These are phyloP conservation scores for Lepidostoma basale DNA, from an alignment of 1,140 invertebrate species.

Conservation along the genomic window DNA sequence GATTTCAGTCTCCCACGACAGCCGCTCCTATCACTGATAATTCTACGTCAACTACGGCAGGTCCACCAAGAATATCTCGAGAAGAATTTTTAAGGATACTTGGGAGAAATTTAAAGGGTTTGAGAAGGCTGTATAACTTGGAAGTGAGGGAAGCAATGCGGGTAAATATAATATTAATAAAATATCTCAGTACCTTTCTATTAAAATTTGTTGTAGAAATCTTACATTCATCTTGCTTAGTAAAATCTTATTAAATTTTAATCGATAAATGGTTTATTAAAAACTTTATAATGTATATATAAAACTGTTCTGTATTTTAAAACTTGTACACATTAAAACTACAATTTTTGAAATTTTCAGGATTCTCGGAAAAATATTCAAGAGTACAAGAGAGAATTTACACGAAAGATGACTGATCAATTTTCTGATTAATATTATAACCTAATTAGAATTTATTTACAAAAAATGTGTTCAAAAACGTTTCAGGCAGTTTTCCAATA, in stretches of 20 bases:
- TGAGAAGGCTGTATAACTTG: conserved; percentile 54
- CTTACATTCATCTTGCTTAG: too few species aligned
- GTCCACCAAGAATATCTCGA: conserved; percentile 55
- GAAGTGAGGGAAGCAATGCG: conserved; percentile 47
- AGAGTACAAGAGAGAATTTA: conserved; percentile 42
- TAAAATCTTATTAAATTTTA: too few species aligned
- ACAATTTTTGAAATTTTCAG: conserved; percentile 32
- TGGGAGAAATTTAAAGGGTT: conserved; percentile 57
- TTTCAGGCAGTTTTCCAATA: too few species aligned
- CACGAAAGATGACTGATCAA: conserved; percentile 40
- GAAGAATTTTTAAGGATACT: conserved; percentile 56
- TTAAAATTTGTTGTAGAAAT: too few species aligned
- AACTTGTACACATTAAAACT: too few species aligned
- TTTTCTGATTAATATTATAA: conserved; percentile 40
- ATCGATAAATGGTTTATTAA: too few species aligned
- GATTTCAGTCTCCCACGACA: conserved; percentile 34
- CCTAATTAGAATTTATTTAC: too few species aligned
- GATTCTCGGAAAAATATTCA: conserved; percentile 43
- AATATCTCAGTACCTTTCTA: too few species aligned
- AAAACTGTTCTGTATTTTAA: too few species aligned
- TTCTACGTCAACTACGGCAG: conserved; percentile 46
- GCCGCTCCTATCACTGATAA: conserved; percentile 26
- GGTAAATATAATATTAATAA: too few species aligned
- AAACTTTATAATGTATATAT: too few species aligned
- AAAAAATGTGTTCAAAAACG: too few species aligned